A percentile compares a stretch with the other conserved stretches of the same genome.
phyloP scores from a whole-genome alignment of 2,888 invertebrate genomes.

The Pycnomerus fuliginosus region DNA sequence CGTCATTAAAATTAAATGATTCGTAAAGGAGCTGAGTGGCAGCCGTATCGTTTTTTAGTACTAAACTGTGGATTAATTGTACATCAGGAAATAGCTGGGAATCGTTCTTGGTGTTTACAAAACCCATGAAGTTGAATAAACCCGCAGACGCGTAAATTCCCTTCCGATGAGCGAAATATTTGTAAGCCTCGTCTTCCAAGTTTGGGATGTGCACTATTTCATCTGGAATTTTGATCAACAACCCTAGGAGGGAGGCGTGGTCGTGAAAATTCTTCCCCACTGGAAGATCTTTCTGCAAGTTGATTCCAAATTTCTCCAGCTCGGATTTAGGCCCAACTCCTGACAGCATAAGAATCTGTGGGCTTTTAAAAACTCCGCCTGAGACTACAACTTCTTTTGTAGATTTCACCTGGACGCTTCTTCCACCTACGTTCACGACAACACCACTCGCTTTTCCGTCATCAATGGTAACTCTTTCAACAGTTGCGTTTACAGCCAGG shows the following conservation, averaged over 20 bases:
- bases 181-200: conserved; percentile 42
- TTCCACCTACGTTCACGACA: conserved; percentile 58
- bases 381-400: conserved; percentile 61
- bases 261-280: conserved; percentile 69
- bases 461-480: conserved; percentile 56
- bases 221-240: conserved; percentile 23
- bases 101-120: conserved; percentile 54
- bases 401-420: conserved; percentile 53
- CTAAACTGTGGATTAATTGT: conserved; percentile 42
- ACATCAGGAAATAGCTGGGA: conserved; percentile 56
- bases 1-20: no score
- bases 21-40: conserved; percentile 21
- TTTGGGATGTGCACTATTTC: conserved; percentile 8
- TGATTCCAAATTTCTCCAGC: conserved; percentile 59
- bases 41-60: conserved; percentile 39
- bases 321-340: conserved; percentile 65
- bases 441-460: conserved; percentile 59
- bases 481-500: conserved; percentile 61
- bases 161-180: conserved; percentile 55
- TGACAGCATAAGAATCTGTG: conserved; percentile 65
- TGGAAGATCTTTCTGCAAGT: conserved; percentile 60
- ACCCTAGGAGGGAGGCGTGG: conserved; percentile 65
- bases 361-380: conserved; percentile 64
- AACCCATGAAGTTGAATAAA: conserved; percentile 52
- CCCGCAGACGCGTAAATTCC: no score